A percentile compares a stretch with the other conserved stretches of the same genome.
Conservation (phyloP, 2,888 invertebrate genomes). For the Mesorhabditis belari region DNA sequence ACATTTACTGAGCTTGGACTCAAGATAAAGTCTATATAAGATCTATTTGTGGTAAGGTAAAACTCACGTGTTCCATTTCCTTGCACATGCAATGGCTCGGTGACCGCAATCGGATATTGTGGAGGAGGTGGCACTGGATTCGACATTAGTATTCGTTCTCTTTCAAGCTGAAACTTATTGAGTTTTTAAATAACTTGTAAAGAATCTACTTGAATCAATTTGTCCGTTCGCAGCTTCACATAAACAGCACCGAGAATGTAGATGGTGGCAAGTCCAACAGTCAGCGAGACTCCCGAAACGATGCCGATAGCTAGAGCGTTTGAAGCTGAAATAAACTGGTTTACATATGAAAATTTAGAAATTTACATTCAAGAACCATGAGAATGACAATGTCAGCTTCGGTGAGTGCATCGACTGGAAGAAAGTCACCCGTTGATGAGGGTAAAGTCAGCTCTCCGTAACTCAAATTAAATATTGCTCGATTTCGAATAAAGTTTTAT, state of each 20-base stretch:
- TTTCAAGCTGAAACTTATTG: neutral
- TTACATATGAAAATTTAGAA: neutral
- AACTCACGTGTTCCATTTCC: neutral
- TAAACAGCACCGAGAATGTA: neutral
- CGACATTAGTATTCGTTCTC: neutral
- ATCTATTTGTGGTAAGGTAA: too few relatives aligned
- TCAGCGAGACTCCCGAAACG: neutral
- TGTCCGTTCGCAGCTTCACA: neutral
- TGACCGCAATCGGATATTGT: neutral
- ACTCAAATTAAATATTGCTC: conserved; percentile 8
- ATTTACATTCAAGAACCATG: conserved; percentile 16
- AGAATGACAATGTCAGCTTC: conserved; percentile 19
- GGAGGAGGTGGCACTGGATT: neutral
- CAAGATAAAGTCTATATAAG: too few relatives aligned
- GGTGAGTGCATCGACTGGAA: conserved; percentile 14
- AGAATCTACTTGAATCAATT: neutral
- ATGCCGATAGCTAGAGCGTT: neutral
- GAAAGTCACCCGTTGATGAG: conserved; percentile 10
- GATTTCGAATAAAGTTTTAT: conserved; percentile 14
- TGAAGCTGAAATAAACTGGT: too few relatives aligned
- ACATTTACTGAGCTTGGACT: too few relatives aligned
- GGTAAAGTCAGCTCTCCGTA: conserved; percentile 30
- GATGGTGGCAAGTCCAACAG: neutral
- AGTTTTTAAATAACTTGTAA: neutral
- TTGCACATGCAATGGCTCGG: neutral